Conservation (phyloP, 2,888 invertebrate species). For the Drosophila mayaguana region DNA sequence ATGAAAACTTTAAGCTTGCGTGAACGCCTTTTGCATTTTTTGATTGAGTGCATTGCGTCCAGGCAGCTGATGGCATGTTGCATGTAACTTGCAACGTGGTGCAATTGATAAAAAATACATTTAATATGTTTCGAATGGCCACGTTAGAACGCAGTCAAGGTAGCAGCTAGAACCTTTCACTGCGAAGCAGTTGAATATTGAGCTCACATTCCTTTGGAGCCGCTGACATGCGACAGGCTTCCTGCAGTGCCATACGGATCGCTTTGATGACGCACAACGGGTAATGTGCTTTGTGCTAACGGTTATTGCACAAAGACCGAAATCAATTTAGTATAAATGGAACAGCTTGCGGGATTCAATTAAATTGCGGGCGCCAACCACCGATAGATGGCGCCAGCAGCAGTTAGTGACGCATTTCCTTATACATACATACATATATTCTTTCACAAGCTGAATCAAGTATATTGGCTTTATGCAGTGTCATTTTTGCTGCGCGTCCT, state of each 20-base stretch:
- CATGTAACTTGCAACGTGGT: slow-evolving; percentile 6
- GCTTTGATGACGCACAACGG: slow-evolving; percentile 53
- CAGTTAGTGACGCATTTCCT: slow-evolving; percentile 22
- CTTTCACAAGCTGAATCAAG: neutral
- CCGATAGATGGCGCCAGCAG: slow-evolving; percentile 30
- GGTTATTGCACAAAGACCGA: slow-evolving; percentile 26
- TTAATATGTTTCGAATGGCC: slow-evolving; percentile 32
- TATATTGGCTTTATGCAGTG: neutral
- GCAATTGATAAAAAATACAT: slow-evolving; percentile 28
- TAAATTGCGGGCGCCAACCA: slow-evolving; percentile 37
- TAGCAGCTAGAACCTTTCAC: slow-evolving; percentile 24
- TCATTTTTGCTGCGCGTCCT: neutral
- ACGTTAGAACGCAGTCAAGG: slow-evolving; percentile 22
- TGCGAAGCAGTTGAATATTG: slow-evolving; percentile 11
- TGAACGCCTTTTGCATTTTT: slow-evolving; percentile 41
- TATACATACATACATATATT: neutral
- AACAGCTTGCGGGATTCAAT: slow-evolving; percentile 61
- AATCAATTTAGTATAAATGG: slow-evolving; percentile 47
- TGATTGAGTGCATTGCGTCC: neutral
- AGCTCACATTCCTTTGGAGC: neutral
- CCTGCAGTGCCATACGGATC: slow-evolving; percentile 32
- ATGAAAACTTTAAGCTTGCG: slow-evolving; percentile 12
- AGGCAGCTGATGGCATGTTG: slow-evolving; percentile 29
- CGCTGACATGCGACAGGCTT: slow-evolving; percentile 27
- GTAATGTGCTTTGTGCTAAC: slow-evolving; percentile 31